A percentile compares a stretch with the other conserved stretches of the same genome.
phyloP scores from a whole-genome alignment of 2,797 vertebrate genomes.

The Chiloscyllium punctatum region DNA sequence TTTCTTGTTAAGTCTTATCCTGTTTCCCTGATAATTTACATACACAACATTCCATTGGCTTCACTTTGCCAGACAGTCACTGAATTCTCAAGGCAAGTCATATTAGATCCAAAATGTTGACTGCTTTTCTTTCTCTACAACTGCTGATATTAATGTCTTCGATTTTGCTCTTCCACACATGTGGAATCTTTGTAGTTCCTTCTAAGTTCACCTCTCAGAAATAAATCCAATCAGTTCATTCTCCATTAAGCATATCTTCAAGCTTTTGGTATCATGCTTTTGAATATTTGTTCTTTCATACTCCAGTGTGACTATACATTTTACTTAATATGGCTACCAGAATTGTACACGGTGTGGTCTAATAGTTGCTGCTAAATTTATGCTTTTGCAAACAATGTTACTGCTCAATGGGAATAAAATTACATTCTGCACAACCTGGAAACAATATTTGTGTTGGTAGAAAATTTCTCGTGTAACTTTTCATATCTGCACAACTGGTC shows the following conservation, averaged over 20 bases:
- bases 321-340: not conserved
- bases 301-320: not conserved
- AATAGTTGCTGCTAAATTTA: not conserved
- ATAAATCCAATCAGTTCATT: not conserved
- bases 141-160: not conserved
- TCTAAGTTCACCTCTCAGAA: not conserved
- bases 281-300: not conserved
- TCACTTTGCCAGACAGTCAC: too few species aligned
- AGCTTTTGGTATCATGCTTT: not conserved
- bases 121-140: too few species aligned
- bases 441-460: not conserved
- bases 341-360: not conserved
- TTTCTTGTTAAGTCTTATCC: too few species aligned
- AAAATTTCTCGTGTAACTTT: not conserved
- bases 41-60: too few species aligned
- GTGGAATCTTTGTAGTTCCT: not conserved
- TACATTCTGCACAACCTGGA: not conserved
- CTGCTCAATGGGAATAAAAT: not conserved
- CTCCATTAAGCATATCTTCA: not conserved
- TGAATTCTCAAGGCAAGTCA: too few species aligned
- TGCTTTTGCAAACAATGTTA: not conserved
- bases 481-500: too few species aligned
- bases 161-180: not conserved
- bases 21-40: too few species aligned
- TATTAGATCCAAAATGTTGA: too few species aligned